Conservation (phyloP, 2,113 vertebrate genomes). For the Mormyrus lacerda region DNA sequence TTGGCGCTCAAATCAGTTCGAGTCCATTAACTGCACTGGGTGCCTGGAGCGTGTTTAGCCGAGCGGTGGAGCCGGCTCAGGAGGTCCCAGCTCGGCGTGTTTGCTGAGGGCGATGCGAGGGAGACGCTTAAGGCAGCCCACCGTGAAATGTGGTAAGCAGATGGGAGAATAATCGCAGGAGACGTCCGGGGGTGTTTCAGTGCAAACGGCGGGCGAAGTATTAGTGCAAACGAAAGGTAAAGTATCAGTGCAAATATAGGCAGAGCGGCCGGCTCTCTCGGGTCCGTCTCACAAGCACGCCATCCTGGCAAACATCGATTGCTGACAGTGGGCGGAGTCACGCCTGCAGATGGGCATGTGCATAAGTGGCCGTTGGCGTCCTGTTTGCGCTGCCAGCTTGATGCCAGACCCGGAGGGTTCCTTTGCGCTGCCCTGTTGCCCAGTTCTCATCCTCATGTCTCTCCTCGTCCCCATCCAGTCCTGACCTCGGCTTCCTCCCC, state of each 20-base stretch:
- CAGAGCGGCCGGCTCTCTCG: neutral
- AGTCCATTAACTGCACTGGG: neutral
- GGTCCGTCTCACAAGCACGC: neutral
- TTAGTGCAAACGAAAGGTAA: slow-evolving; percentile 42
- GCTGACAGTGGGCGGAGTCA: slow-evolving; percentile 21
- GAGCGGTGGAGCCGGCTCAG: neutral
- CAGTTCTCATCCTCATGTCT: neutral
- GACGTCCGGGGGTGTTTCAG: slow-evolving; percentile 35
- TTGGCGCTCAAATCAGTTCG: neutral
- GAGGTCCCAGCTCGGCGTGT: neutral
- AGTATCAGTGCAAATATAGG: slow-evolving; percentile 43
- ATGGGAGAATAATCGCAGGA: slow-evolving; percentile 55
- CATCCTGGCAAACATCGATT: slow-evolving; percentile 22
- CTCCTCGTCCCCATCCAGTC: neutral
- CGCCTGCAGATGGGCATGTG: slow-evolving; percentile 41
- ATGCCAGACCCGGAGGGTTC: too few species aligned
- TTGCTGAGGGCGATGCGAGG: neutral
- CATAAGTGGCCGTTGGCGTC: slow-evolving; percentile 40
- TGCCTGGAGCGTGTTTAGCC: neutral
- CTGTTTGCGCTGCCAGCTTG: neutral
- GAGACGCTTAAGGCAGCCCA: neutral
- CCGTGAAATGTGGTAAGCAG: slow-evolving; percentile 30
- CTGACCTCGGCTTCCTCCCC: neutral
- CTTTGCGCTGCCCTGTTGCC: neutral
- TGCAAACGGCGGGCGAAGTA: slow-evolving; percentile 38